phyloP scores from a whole-genome alignment of 2,888 invertebrate genomes.

The Panzeria rudis region DNA sequence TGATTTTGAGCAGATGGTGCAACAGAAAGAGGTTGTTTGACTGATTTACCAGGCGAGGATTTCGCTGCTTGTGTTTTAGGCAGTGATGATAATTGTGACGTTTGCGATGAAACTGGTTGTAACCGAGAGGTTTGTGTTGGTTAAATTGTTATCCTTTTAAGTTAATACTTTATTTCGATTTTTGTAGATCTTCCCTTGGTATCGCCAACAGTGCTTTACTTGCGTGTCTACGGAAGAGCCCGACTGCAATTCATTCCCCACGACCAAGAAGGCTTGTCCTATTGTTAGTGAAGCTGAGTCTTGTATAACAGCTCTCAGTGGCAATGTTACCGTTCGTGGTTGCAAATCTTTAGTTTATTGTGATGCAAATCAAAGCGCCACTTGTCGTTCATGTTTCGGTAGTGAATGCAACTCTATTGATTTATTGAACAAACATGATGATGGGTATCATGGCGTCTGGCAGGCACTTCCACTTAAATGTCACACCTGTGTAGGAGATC shows the following conservation, averaged over 20 bases:
- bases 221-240: constrained; percentile 78
- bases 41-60: constrained; percentile 74
- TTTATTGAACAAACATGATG: constrained; percentile 77
- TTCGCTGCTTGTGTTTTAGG: constrained; percentile 78
- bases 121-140: constrained; percentile 77
- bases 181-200: constrained; percentile 78
- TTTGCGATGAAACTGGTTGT: constrained; percentile 77
- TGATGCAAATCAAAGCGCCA: constrained; percentile 75
- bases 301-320: constrained; percentile 76
- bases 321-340: constrained; percentile 79
- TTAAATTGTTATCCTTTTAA: neutral
- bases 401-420: constrained; percentile 79
- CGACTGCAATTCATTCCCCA: constrained; percentile 78
- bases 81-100: constrained; percentile 75
- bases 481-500: constrained; percentile 77
- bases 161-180: neutral
- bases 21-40: constrained; percentile 79
- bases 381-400: constrained; percentile 78
- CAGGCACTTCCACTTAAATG: constrained; percentile 80
- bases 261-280: constrained; percentile 73
- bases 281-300: constrained; percentile 76
- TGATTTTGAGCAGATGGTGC: constrained; percentile 76
- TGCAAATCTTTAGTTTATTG: constrained; percentile 78
- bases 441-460: constrained; percentile 79
- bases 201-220: constrained; percentile 78